Evolutionary conservation across 2,797 vertebrate genomes (phyloP).

Genomic region (Dermochelys coriacea): DNA sequence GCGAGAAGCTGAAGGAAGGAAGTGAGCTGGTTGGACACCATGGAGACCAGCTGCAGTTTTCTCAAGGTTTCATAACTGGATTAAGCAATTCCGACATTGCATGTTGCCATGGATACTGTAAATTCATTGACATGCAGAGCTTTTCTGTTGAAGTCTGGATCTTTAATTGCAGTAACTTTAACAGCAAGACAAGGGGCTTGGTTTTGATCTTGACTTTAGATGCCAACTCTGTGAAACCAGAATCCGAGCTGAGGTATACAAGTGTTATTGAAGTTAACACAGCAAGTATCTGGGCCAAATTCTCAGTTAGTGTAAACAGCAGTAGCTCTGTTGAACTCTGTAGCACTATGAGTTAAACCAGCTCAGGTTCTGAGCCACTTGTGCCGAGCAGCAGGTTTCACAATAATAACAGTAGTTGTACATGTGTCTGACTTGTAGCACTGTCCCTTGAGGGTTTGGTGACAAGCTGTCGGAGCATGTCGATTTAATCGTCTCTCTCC

Average conservation of each 20-base stretch:
- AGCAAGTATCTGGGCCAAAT: background rate
- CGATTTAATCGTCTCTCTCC: background rate
- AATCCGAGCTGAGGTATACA: background rate
- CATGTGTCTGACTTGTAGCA: background rate
- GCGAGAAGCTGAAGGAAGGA: background rate
- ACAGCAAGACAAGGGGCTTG: background rate
- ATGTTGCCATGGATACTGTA: slow-evolving; percentile 67
- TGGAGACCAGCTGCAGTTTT: slow-evolving; percentile 39
- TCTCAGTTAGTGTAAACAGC: background rate
- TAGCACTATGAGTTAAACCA: background rate
- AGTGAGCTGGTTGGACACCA: slow-evolving; percentile 22
- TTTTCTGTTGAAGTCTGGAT: slow-evolving; percentile 23
- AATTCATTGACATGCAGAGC: slow-evolving; percentile 64
- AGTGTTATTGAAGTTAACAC: accelerated
- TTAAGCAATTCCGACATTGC: slow-evolving; percentile 66
- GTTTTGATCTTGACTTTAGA: background rate
- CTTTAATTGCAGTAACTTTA: slow-evolving; percentile 40
- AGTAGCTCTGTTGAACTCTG: background rate
- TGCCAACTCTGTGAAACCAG: background rate
- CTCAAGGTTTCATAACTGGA: slow-evolving; percentile 69
- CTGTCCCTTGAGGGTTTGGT: background rate
- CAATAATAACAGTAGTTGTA: background rate
- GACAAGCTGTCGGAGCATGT: background rate
- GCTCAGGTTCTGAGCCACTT: background rate
- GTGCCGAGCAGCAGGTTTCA: background rate